Evolutionary conservation across 64 coral and sea anemone genomes (phyloP).

Genomic region (Porites australiensis): DNA sequence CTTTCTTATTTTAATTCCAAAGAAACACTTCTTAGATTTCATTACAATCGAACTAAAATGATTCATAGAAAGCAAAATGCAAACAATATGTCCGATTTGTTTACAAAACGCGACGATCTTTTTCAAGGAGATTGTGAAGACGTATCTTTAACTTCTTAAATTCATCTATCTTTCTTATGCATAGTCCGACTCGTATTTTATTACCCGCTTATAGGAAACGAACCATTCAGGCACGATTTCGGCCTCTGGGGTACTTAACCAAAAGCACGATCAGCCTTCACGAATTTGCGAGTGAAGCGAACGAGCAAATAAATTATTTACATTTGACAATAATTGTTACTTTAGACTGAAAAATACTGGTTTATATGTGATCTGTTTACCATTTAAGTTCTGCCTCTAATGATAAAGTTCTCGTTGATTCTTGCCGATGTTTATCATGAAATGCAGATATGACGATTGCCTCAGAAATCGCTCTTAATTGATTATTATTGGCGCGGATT

Average conservation of each 20-base stretch:
- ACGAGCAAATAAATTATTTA: constrained; percentile 15
- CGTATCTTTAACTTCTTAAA: neutral
- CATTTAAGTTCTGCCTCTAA: neutral
- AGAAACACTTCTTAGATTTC: neutral
- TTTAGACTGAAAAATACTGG: neutral
- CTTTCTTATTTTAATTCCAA: neutral
- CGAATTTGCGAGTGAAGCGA: neutral
- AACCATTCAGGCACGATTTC: neutral
- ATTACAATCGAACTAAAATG: neutral
- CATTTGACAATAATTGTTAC: constrained; percentile 1
- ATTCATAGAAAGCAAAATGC: constrained; percentile 19
- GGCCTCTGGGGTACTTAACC: neutral
- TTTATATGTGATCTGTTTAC: neutral
- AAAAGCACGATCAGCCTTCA: neutral
- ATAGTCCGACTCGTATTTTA: neutral
- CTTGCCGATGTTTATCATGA: constrained; percentile 29
- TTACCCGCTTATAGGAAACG: neutral
- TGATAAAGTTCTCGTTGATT: constrained; percentile 34
- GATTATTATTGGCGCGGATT: too few relatives aligned
- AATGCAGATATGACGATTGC: neutral
- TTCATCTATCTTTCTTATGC: neutral
- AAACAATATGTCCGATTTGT: constrained; percentile 19
- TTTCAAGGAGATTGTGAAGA: constrained; percentile 37
- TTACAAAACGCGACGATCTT: constrained; percentile 35
- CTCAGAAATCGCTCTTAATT: constrained; percentile 24